These are phyloP conservation scores for Lophius piscatorius DNA, from an alignment of 2,113 vertebrate species.

Conservation along the genomic window DNA sequence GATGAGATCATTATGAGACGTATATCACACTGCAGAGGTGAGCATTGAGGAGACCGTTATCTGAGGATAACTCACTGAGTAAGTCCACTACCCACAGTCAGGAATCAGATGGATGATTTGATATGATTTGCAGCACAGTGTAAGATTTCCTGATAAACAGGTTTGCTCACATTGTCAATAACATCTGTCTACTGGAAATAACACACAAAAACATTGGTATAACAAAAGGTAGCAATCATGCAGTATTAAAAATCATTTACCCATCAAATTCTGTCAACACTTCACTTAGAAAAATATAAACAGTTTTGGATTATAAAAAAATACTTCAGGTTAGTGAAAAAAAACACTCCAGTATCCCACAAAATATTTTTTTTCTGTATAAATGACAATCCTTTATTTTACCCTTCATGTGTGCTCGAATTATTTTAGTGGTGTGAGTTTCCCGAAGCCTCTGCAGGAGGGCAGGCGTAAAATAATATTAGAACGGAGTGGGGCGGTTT, in stretches of 20 bases:
- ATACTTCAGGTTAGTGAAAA: constrained; percentile 34
- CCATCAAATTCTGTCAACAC: constrained; percentile 38
- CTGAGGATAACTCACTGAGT: constrained; percentile 9
- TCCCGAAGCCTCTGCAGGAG: constrained; percentile 24
- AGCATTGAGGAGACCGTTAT: constrained; percentile 14
- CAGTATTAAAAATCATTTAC: constrained; percentile 32
- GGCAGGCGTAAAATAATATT: constrained; percentile 13
- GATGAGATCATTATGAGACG: constrained; percentile 22
- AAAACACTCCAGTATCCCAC: constrained; percentile 14
- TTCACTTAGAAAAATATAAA: constrained; percentile 55
- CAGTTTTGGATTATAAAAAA: constrained; percentile 43
- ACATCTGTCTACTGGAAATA: constrained; percentile 16
- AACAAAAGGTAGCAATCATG: constrained; percentile 35
- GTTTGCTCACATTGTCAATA: constrained; percentile 35
- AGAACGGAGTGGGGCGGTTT: constrained; percentile 39
- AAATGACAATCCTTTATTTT: constrained; percentile 27
- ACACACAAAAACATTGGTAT: constrained; percentile 16
- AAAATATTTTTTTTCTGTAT: constrained; percentile 20
- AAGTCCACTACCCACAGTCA: not conserved
- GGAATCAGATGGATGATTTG: constrained; percentile 8
- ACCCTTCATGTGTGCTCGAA: constrained; percentile 8
- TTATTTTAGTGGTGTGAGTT: constrained; percentile 15
- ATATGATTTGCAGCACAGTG: constrained; percentile 18
- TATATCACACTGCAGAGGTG: constrained; percentile 14
- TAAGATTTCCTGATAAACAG: constrained; percentile 1